Conservation (phyloP, 1,140 invertebrate genomes). For the Temnothorax longispinosus region DNA sequence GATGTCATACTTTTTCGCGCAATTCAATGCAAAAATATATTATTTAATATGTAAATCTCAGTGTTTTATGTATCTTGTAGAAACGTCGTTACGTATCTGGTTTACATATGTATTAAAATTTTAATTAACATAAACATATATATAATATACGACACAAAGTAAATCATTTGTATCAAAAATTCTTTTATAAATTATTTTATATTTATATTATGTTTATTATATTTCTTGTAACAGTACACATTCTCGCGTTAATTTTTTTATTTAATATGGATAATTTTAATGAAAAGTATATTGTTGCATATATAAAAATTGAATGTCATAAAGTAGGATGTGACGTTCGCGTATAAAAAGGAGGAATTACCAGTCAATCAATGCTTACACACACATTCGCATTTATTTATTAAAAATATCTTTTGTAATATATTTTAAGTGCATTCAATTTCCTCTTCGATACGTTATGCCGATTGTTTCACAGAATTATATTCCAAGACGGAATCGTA, state of each 20-base stretch:
- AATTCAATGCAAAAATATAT: slow-evolving; percentile 1
- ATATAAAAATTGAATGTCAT: not conserved
- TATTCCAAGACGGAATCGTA: not conserved
- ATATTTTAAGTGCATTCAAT: not conserved
- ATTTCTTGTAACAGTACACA: not conserved
- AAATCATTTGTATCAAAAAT: not conserved
- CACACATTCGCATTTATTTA: not conserved
- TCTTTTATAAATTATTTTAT: not conserved
- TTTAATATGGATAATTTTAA: not conserved
- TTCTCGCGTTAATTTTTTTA: not conserved
- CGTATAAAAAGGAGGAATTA: not conserved
- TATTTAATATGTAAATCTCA: not conserved
- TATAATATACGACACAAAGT: not conserved
- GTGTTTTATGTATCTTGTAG: not conserved
- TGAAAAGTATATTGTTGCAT: not conserved
- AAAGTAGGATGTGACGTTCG: not conserved
- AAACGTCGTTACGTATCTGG: not conserved
- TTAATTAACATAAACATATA: not conserved
- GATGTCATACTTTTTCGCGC: not conserved
- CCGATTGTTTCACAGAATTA: slow-evolving; percentile 9
- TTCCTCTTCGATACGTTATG: not conserved
- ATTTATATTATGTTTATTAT: not conserved
- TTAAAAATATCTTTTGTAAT: not conserved
- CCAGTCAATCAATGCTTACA: not conserved
- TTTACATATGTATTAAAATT: not conserved